Evolutionary conservation across 2,797 vertebrate species (phyloP).

Genomic region (Rhinogobio ventralis): DNA sequence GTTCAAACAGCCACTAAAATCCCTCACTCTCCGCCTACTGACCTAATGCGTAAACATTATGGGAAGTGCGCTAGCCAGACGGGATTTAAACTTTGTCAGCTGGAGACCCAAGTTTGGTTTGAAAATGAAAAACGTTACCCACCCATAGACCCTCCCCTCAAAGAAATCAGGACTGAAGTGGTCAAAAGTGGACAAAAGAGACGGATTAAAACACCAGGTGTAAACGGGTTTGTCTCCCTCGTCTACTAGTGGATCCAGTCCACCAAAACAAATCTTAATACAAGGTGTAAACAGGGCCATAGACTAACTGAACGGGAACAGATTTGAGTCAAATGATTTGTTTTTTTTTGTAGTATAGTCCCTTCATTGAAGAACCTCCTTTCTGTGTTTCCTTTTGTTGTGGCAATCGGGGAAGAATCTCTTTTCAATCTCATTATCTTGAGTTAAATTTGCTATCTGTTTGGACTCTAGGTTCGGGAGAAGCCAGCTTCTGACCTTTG

Average conservation of each 20-base stretch:
- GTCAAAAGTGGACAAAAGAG: background rate
- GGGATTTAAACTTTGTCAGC: background rate
- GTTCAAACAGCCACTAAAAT: background rate
- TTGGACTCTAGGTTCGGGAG: slow-evolving; percentile 64
- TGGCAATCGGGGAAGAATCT: background rate
- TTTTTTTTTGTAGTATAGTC: too few relatives aligned
- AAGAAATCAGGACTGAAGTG: background rate
- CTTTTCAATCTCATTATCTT: background rate
- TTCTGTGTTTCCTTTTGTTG: background rate
- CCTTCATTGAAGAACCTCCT: background rate
- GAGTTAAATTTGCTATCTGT: slow-evolving; percentile 10
- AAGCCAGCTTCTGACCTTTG: slow-evolving; percentile 75
- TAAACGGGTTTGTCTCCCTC: background rate
- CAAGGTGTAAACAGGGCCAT: background rate
- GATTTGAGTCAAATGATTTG: background rate
- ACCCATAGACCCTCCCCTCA: background rate
- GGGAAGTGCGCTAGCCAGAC: background rate
- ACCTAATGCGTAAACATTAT: background rate
- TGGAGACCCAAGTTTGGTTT: background rate
- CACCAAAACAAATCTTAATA: background rate
- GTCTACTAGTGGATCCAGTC: background rate
- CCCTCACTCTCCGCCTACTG: background rate
- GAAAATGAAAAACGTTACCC: background rate
- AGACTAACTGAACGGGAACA: background rate
- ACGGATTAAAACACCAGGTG: background rate